Evolutionary conservation across 2,888 invertebrate species (phyloP).

Genomic region (Smittia sp.): DNA sequence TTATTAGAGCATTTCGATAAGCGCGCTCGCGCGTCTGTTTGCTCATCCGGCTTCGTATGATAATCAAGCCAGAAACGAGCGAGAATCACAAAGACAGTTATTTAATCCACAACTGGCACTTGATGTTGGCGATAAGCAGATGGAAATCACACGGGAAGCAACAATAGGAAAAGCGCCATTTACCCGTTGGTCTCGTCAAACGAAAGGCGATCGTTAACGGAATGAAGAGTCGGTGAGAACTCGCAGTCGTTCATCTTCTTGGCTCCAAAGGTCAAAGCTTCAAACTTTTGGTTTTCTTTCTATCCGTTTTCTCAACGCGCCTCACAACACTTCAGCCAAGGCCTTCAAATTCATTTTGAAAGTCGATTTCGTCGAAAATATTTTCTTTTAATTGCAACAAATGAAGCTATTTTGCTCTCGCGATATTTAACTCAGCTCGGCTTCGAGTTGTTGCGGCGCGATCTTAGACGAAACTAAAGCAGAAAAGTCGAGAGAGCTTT

Average conservation of each 20-base stretch:
- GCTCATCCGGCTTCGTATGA: no score
- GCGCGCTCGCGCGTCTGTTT: no score
- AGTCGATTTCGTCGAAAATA: background rate
- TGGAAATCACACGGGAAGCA: background rate
- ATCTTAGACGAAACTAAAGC: constrained; percentile 39
- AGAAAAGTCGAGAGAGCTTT: constrained; percentile 18
- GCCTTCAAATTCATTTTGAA: background rate
- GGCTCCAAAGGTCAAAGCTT: background rate
- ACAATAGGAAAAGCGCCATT: background rate
- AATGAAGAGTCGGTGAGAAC: background rate
- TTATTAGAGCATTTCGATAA: no score
- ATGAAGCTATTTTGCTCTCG: background rate
- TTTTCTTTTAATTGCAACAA: background rate
- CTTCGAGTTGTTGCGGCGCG: constrained; percentile 30
- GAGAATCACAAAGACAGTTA: background rate
- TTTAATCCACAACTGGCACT: background rate
- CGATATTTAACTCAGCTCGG: background rate
- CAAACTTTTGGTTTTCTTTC: background rate
- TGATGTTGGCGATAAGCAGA: background rate
- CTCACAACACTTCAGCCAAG: background rate
- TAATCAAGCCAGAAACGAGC: no score
- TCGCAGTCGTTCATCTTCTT: constrained; percentile 28
- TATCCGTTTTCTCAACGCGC: background rate
- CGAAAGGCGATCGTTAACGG: constrained; percentile 30
- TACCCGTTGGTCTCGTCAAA: constrained; percentile 25